Conservation (phyloP, 2,797 vertebrate species). For the Sarcophilus harrisii region DNA sequence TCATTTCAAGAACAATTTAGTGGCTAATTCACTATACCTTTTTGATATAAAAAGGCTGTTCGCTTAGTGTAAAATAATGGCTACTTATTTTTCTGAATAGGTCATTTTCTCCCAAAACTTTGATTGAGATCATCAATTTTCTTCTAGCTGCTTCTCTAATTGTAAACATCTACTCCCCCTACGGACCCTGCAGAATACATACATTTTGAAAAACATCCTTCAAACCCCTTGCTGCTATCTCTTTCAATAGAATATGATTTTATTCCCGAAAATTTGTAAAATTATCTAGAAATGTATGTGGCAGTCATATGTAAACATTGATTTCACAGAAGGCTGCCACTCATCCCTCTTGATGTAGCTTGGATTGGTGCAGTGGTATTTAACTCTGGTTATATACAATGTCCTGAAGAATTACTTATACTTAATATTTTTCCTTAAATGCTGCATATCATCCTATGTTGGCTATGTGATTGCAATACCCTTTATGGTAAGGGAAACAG, state of each 20-base stretch:
- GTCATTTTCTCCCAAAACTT: not conserved
- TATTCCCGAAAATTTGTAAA: slow-evolving; percentile 28
- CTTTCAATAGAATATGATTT: slow-evolving; percentile 3
- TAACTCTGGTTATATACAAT: slow-evolving; percentile 54
- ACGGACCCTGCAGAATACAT: not conserved
- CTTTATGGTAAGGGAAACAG: slow-evolving; percentile 52
- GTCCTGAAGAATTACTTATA: not conserved
- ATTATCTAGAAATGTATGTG: slow-evolving; percentile 42
- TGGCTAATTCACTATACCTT: slow-evolving; percentile 56
- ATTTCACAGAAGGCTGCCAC: slow-evolving; percentile 23
- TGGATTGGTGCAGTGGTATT: slow-evolving; percentile 70
- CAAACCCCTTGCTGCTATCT: not conserved
- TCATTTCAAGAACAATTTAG: not conserved
- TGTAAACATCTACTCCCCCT: slow-evolving; percentile 4
- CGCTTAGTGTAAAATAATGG: slow-evolving; percentile 38
- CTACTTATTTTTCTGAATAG: not conserved
- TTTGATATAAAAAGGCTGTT: slow-evolving; percentile 67
- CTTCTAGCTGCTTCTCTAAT: not conserved
- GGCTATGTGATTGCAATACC: slow-evolving; percentile 54
- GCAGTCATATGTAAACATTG: slow-evolving; percentile 51
- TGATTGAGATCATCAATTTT: not conserved
- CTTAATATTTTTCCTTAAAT: slow-evolving; percentile 70
- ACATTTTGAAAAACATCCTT: not conserved
- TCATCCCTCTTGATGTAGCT: slow-evolving; percentile 49
- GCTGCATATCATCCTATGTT: slow-evolving; percentile 65